Evolutionary conservation across 2,797 vertebrate genomes (phyloP), one percentile per base, ranked within the genome.

Genomic region (Choloepus didactylus): DNA sequence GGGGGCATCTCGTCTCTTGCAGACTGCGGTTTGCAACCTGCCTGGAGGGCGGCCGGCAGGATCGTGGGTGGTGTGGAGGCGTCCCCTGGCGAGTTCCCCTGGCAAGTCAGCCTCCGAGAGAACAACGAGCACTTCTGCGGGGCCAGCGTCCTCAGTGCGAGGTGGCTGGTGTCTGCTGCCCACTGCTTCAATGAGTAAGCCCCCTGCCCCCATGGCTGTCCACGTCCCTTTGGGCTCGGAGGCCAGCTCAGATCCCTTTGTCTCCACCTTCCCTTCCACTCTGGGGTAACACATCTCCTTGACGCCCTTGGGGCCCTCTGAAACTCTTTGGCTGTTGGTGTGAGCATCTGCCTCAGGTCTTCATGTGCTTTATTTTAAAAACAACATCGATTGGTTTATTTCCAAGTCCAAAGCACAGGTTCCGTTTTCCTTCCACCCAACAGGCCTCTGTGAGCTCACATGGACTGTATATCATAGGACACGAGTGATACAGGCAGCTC

Each of bases 101-200:
- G 99, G 99, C 99, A 99, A 96, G 99, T 99, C 97, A 99, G 99
- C 97, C 98, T 99, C 81, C 98, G 98, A 19, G 98, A 99, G 16
- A 98, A 98, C 15, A 98, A 98, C 0, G 98, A 98, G 1, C 99
- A 99, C 97, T 99, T 98, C 12, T 99, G 99, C 0, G 99, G 99
- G 0, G 99, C 99, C 2, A 98, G 99, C 9, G 97, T 99, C 96
- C 89, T 99, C 94, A 98, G 96, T 0, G 97, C 98, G 16, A 98
- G 93, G 81, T 99, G 99, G 99, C 98, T 99, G 75, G 99, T 99
- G 97, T 99, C 99, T 1, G 99, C 99, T 0, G 99, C 99, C 19
- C 99, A 99, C 97, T 99, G 99, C 98, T 99, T 99, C 81, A 99
- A 99, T 4, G 99, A 98, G 99, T 99, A 98, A 97, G 98, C 66